A percentile compares a stretch with the other conserved stretches of the same genome.
phyloP scores from a whole-genome alignment of 2,797 vertebrate species.

The Acridotheres tristis region DNA sequence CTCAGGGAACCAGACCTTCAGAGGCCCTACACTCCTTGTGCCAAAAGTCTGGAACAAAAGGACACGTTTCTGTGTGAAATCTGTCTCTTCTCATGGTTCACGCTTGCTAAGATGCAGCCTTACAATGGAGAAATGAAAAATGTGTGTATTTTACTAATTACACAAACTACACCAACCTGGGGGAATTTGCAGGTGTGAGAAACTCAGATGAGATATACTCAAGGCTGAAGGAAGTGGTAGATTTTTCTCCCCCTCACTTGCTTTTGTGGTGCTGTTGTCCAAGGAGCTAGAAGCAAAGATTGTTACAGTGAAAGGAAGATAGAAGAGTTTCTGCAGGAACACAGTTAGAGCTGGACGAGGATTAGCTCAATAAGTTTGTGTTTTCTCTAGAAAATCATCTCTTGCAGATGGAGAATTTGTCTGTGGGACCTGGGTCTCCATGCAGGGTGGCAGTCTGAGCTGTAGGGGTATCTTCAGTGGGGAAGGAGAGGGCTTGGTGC shows the following conservation, averaged over 20 bases:
- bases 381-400: neutral
- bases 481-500: neutral
- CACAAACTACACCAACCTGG: neutral
- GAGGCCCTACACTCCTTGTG: neutral
- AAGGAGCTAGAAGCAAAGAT: neutral
- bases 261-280: neutral
- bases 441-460: neutral
- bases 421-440: neutral
- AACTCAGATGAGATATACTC: neutral
- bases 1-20: neutral
- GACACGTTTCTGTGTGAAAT: neutral
- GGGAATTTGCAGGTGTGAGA: neutral
- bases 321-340: neutral
- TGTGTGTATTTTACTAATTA: neutral
- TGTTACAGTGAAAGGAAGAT: neutral
- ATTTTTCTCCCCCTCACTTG: rapidly evolving
- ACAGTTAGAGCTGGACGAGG: neutral
- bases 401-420: neutral
- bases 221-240: neutral
- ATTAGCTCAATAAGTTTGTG: neutral
- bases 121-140: neutral
- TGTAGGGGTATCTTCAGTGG: neutral
- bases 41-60: conserved; percentile 26
- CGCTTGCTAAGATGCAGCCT: neutral
- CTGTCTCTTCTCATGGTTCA: neutral